A percentile compares a stretch with the other conserved stretches of the same genome.
These are phyloP conservation scores for Clarias magur DNA, from an alignment of 2,113 vertebrate species.

Conservation along the genomic window DNA sequence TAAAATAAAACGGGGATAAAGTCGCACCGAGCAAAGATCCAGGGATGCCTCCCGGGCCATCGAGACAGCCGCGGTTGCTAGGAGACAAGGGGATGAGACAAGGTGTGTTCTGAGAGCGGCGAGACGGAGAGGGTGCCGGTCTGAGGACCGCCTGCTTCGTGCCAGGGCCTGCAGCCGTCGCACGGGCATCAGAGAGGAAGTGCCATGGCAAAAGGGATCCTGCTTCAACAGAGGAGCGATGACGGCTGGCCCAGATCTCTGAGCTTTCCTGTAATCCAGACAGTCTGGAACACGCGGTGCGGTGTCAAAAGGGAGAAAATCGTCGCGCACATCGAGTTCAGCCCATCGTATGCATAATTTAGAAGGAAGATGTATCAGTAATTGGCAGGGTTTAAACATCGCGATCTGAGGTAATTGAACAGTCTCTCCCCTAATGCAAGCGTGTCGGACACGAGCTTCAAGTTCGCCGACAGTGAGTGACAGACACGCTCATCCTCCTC, in stretches of 20 bases:
- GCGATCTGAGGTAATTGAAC: slow-evolving; percentile 78
- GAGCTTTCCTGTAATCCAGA: slow-evolving; percentile 7
- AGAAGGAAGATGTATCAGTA: slow-evolving; percentile 75
- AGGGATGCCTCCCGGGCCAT: slow-evolving; percentile 57
- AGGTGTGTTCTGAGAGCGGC: slow-evolving; percentile 57
- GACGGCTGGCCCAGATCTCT: slow-evolving; percentile 25
- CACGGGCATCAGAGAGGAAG: slow-evolving; percentile 35
- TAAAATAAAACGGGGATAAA: slow-evolving; percentile 57
- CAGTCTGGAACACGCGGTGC: slow-evolving; percentile 51
- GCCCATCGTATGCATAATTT: slow-evolving; percentile 74
- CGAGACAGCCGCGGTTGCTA: slow-evolving; percentile 72
- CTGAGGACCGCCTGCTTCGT: slow-evolving; percentile 40
- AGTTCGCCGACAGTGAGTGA: slow-evolving; percentile 67
- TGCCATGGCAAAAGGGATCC: neutral
- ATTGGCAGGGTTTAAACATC: slow-evolving; percentile 80
- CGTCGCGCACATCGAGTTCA: slow-evolving; percentile 68
- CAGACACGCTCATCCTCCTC: slow-evolving; percentile 42
- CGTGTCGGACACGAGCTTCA: slow-evolving; percentile 76
- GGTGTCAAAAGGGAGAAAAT: slow-evolving; percentile 71
- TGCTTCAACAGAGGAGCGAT: neutral
- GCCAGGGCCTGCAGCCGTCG: slow-evolving; percentile 50
- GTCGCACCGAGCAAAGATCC: slow-evolving; percentile 53
- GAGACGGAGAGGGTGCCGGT: slow-evolving; percentile 52
- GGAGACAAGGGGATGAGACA: slow-evolving; percentile 66
- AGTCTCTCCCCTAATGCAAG: slow-evolving; percentile 78